Evolutionary conservation across 2,888 invertebrate genomes (phyloP).

Genomic region (Agonopterix arenella): DNA sequence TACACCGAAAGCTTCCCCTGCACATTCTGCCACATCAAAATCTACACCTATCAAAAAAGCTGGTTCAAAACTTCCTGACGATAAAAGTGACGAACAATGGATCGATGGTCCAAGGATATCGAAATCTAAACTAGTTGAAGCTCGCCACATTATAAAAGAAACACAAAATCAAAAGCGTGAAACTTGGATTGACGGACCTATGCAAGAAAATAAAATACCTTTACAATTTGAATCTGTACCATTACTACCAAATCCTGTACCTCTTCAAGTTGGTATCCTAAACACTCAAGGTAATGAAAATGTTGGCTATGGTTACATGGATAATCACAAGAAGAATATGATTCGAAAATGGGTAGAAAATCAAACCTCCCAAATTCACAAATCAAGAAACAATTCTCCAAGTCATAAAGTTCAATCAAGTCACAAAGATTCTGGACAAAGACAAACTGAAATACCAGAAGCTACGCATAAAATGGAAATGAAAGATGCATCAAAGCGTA

Average conservation of each 20-base stretch:
- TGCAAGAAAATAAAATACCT: constrained; percentile 79
- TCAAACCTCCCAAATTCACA: constrained; percentile 89
- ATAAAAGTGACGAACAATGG: constrained; percentile 93
- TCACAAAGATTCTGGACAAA: constrained; percentile 40
- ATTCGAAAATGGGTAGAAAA: constrained; percentile 96
- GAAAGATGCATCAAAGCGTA: constrained; percentile 73
- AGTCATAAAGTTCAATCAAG: constrained; percentile 47
- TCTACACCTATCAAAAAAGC: constrained; percentile 70
- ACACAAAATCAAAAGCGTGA: constrained; percentile 88
- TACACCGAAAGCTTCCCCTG: constrained; percentile 75
- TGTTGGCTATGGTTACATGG: constrained; percentile 91
- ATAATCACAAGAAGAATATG: constrained; percentile 94
- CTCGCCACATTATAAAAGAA: constrained; percentile 87
- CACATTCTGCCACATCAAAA: constrained; percentile 67
- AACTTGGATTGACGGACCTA: constrained; percentile 97
- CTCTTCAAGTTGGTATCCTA: constrained; percentile 60
- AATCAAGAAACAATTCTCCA: constrained; percentile 77
- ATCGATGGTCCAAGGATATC: constrained; percentile 96
- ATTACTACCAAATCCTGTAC: constrained; percentile 73
- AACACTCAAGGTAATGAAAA: constrained; percentile 66
- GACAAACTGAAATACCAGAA: constrained; percentile 44
- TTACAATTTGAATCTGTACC: constrained; percentile 72
- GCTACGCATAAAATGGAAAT: constrained; percentile 58
- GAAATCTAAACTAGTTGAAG: constrained; percentile 88
- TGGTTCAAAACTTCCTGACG: constrained; percentile 61